phyloP scores from a whole-genome alignment of 2,797 vertebrate genomes.

The Orestias chungarensis region DNA sequence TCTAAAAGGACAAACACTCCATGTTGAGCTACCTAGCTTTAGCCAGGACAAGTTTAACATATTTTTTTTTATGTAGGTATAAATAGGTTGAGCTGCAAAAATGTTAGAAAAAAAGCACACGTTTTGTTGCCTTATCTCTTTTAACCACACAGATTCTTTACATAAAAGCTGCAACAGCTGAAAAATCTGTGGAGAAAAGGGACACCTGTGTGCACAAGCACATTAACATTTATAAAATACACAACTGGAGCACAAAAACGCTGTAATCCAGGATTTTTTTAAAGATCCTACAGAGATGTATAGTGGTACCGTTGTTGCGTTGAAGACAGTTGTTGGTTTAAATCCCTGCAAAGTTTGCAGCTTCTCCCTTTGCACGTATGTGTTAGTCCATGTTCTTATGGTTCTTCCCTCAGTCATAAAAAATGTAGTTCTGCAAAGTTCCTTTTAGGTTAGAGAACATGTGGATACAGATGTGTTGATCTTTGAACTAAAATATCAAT shows the following conservation, averaged over 20 bases:
- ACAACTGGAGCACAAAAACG: background rate
- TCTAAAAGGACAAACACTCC: constrained; percentile 47
- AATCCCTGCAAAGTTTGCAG: background rate
- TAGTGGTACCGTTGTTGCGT: background rate
- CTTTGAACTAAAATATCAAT: background rate
- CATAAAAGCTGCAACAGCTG: background rate
- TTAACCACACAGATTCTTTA: constrained; percentile 31
- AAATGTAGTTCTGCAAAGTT: background rate
- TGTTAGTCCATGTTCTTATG: background rate
- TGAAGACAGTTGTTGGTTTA: background rate
- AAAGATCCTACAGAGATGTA: background rate
- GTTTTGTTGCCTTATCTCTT: constrained; percentile 39
- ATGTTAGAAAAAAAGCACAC: constrained; percentile 41
- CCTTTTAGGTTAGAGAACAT: background rate
- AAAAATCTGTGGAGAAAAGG: background rate
- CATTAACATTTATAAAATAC: background rate
- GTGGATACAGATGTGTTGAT: background rate
- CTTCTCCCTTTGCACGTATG: background rate
- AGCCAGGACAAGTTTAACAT: constrained; percentile 55
- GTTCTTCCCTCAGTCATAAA: background rate
- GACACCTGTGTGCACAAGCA: background rate
- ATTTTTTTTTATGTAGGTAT: constrained; percentile 45
- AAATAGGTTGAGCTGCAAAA: constrained; percentile 51
- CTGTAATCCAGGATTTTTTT: background rate
- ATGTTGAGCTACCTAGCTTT: constrained; percentile 46